A percentile compares a stretch with the other conserved stretches of the same genome.
Evolutionary conservation across 2,888 invertebrate genomes (phyloP).

Genomic region (Sarcophaga carnaria): DNA sequence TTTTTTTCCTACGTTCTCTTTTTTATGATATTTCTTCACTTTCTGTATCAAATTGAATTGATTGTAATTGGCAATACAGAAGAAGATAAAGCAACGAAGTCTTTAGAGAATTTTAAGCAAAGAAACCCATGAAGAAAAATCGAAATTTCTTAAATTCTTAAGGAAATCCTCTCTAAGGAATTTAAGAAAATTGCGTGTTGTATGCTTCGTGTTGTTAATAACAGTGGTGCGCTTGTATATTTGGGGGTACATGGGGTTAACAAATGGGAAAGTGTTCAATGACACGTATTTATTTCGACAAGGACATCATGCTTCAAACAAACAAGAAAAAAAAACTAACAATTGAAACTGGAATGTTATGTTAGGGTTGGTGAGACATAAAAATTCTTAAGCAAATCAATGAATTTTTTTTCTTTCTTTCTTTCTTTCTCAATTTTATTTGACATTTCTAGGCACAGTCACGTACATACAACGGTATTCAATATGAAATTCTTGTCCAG

Average conservation of each 20-base stretch:
- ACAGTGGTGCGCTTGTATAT: background rate
- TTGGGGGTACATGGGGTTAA: background rate
- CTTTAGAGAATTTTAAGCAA: slow-evolving; percentile 1
- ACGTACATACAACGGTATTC: background rate
- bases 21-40: too few relatives aligned
- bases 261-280: slow-evolving; percentile 39
- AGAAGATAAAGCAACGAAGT: too few relatives aligned
- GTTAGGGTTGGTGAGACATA: slow-evolving; percentile 2
- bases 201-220: background rate
- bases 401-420: background rate
- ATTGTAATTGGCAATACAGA: too few relatives aligned
- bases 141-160: slow-evolving; percentile 19
- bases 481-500: too few relatives aligned
- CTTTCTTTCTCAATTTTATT: background rate
- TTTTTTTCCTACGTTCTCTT: too few relatives aligned
- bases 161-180: slow-evolving; percentile 16
- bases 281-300: slow-evolving; percentile 39
- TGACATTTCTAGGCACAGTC: background rate
- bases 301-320: slow-evolving; percentile 29
- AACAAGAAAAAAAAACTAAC: slow-evolving; percentile 3
- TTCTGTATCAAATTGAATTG: too few relatives aligned
- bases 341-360: background rate
- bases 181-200: background rate
- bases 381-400: slow-evolving; percentile 23
- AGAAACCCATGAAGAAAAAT: background rate